Percentiles rank a stretch among this genome's conserved stretches.
phyloP scores from a whole-genome alignment of 2,888 invertebrate species.

The Odontothrips loti region DNA sequence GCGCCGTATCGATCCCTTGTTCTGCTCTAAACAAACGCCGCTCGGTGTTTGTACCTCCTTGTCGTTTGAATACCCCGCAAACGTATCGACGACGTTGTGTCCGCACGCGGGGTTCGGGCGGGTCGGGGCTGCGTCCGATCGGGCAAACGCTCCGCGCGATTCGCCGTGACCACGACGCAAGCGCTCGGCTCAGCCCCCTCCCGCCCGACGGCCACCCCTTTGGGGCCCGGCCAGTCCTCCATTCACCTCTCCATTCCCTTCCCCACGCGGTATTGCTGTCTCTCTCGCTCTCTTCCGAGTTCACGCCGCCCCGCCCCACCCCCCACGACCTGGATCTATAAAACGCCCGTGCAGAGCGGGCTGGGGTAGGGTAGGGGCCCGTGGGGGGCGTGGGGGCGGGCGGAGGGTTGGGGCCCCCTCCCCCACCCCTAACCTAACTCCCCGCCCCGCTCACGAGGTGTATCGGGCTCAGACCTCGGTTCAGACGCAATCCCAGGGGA shows the following conservation, averaged over 20 bases:
- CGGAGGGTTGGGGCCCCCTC: no score
- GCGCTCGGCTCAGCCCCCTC: not conserved
- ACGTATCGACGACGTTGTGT: not conserved
- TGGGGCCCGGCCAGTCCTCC: not conserved
- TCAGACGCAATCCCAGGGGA: no score
- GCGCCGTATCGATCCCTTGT: no score
- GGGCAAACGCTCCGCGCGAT: not conserved
- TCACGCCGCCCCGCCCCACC: no score
- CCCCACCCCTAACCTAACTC: no score
- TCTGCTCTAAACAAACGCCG: no score
- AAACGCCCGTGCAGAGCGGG: not conserved
- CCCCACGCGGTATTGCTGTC: not conserved
- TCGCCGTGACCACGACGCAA: constrained; percentile 8
- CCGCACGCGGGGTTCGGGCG: no score
- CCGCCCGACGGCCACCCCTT: not conserved
- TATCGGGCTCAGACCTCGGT: no score
- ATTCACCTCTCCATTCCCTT: constrained; percentile 20
- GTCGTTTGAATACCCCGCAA: not conserved
- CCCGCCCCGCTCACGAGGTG: no score
- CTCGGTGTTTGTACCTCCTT: no score
- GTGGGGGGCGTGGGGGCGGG: not conserved
- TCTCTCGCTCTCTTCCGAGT: not conserved
- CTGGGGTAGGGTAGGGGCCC: not conserved
- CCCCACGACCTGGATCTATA: constrained; percentile 13
- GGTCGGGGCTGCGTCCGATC: not conserved